Percentiles rank a stretch among this genome's conserved stretches.
Evolutionary conservation across 2,888 invertebrate species (phyloP).

Genomic region (Cistogaster globosa): DNA sequence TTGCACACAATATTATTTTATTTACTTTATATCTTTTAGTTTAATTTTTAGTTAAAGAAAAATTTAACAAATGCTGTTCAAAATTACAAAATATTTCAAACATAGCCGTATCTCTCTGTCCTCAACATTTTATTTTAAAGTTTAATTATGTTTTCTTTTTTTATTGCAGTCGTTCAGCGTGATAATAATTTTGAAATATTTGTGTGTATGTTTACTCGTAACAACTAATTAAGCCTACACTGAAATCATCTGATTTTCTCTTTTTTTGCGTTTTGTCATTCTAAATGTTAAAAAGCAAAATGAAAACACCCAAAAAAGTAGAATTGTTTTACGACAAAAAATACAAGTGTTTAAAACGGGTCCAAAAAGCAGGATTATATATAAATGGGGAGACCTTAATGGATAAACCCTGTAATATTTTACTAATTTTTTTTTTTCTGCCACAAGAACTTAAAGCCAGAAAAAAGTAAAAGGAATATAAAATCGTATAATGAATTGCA

Average conservation of each 20-base stretch:
- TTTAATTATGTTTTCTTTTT: background rate
- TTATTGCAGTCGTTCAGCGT: background rate
- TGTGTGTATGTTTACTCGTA: constrained; percentile 14
- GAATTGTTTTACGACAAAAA: too few relatives aligned
- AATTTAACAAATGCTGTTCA: constrained; percentile 14
- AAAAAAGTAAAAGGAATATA: constrained; percentile 6
- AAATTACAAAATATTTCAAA: constrained; percentile 11
- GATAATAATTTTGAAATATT: background rate
- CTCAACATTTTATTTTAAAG: constrained; percentile 7
- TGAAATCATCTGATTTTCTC: constrained; percentile 11
- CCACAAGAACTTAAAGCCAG: constrained; percentile 42
- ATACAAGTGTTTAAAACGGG: too few relatives aligned
- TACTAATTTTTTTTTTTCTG: constrained; percentile 36
- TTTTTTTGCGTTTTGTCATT: background rate
- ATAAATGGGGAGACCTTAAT: constrained; percentile 52
- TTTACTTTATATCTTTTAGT: background rate
- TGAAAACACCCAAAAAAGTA: constrained; percentile 21
- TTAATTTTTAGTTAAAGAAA: background rate
- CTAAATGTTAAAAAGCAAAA: constrained; percentile 1
- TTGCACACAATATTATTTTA: constrained; percentile 51
- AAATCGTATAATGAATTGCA: background rate
- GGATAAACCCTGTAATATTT: constrained; percentile 54
- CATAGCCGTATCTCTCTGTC: background rate
- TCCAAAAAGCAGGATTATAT: constrained; percentile 35
- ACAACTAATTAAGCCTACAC: constrained; percentile 51